Conservation (phyloP, 1,140 invertebrate species). For the Lanistes nyassanus region DNA sequence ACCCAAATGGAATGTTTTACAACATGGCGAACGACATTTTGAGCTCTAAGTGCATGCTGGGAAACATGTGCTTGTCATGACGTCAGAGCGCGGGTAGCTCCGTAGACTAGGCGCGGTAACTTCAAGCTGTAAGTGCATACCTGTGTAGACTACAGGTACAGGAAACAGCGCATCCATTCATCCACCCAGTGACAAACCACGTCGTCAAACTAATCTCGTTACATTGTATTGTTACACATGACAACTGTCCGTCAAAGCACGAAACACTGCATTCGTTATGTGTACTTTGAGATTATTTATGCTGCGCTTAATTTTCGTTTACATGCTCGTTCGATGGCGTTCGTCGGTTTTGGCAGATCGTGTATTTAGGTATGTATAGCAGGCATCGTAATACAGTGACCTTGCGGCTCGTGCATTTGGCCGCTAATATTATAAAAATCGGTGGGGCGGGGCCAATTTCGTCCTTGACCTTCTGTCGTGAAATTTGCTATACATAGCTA, state of each 20-base stretch:
- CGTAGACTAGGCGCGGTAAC: background rate
- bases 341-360: too few relatives aligned
- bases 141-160: background rate
- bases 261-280: background rate
- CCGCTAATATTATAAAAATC: too few relatives aligned
- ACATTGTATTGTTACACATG: background rate
- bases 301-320: too few relatives aligned
- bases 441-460: too few relatives aligned
- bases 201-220: background rate
- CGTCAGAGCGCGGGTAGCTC: constrained; percentile 42
- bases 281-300: background rate
- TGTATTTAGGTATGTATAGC: too few relatives aligned
- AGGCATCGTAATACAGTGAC: too few relatives aligned
- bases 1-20: constrained; percentile 28
- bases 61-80: constrained; percentile 35
- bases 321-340: too few relatives aligned
- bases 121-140: background rate
- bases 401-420: too few relatives aligned
- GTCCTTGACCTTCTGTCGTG: too few relatives aligned
- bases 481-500: too few relatives aligned
- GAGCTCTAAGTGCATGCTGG: constrained; percentile 39
- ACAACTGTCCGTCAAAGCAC: background rate
- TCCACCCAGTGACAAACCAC: background rate
- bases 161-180: background rate
- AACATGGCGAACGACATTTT: constrained; percentile 41